Base-by-base conservation (phyloP, 1,140 invertebrate genomes). In the Cryptotermes secundus region DNA sequence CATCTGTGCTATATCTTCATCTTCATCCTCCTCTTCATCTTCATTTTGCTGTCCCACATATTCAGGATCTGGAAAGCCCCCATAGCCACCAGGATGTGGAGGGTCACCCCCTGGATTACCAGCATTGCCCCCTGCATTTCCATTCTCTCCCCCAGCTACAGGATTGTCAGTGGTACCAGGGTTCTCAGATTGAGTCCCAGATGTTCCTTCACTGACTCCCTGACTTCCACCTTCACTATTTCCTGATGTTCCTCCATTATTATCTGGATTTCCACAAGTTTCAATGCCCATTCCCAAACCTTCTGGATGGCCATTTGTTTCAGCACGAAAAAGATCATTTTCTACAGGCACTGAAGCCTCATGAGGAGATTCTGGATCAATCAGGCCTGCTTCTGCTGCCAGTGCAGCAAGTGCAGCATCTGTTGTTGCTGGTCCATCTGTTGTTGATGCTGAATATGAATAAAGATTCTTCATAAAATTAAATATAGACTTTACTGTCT, bases 341-440 rank as follows among this genome's bases (percentile, higher is more conserved):
- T 53, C 81, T 45, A 4, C 38, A 22, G 42, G 24, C n/a, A 38
- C 35, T 82, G 38, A 38, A n/a, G 35, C 45, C 10, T 38, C 38
- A 31, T 53, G 26, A 38, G 38, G 38, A 38, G 83, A 34, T 16
- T 42, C 85, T 0, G 92, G 92, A 87, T 93, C 92, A 38, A 94
- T 92, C 2, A 94, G 87, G 26, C 93, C 93, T 42, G 93, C 93
- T 87, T 94, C 93, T 16, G 93, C 93, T 42, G 93, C 93, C 16
- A 94, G 88, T 3, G 93, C 93, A 26, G 93, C 93, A 19, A 94
- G 87, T 3, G 93, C 93, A 7, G 93, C 93, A 86, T 94, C 93
- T 7, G 92, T 93, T 10, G 93, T 93, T 6, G 92, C 93, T 34
- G 93, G 92, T 24, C 92, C 92, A 86, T 94, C 93, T 82, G 88